These are phyloP conservation scores for Mionectes macconnelli DNA, from an alignment of 2,113 vertebrate species.

Conservation along the genomic window DNA sequence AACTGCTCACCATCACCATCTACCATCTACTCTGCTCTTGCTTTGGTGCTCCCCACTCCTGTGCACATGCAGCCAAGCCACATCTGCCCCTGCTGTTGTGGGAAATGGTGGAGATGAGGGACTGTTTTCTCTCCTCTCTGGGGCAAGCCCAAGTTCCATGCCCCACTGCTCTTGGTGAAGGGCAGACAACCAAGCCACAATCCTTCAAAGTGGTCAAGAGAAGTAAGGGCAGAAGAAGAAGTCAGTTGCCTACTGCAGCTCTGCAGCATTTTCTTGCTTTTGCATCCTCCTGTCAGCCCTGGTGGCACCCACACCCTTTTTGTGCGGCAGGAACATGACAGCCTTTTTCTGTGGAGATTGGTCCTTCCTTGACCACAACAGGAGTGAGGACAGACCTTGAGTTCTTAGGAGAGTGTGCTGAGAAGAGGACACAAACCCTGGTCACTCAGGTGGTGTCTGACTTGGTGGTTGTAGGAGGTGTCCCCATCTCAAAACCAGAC, in stretches of 20 bases:
- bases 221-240: not conserved
- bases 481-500: not conserved
- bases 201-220: not conserved
- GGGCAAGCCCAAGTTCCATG: not conserved
- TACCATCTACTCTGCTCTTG: not conserved
- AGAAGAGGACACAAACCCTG: not conserved
- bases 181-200: not conserved
- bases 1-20: not conserved
- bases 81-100: accelerated
- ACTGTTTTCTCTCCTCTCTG: not conserved
- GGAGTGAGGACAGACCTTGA: accelerated
- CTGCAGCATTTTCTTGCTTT: accelerated
- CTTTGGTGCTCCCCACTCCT: not conserved
- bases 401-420: not conserved
- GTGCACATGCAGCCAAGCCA: too few species aligned
- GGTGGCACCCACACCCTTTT: too few species aligned
- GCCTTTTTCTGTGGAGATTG: not conserved
- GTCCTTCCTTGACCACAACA: accelerated
- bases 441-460: accelerated
- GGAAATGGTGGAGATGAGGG: not conserved
- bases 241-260: not conserved
- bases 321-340: not conserved
- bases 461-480: not conserved
- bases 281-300: accelerated
- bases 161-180: not conserved